phyloP scores from a whole-genome alignment of 2,888 invertebrate species.

The Agrochola lychnidis region DNA sequence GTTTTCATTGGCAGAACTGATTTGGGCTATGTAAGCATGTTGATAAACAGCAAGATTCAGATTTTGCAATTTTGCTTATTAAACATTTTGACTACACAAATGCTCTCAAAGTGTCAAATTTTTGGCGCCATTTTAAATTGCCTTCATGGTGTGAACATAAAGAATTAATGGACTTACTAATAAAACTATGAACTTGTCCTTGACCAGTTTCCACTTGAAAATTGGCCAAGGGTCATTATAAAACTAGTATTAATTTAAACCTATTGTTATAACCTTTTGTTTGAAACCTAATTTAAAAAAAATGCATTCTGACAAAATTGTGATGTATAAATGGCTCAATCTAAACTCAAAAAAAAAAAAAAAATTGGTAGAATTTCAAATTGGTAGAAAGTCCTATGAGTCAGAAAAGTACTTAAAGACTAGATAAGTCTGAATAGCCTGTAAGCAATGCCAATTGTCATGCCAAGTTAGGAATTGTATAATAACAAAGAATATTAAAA shows the following conservation, averaged over 20 bases:
- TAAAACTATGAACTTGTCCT: constrained; percentile 6
- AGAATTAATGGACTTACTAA: background rate
- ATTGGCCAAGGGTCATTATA: background rate
- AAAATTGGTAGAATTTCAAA: no score
- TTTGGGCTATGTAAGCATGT: background rate
- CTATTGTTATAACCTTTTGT: constrained; percentile 2
- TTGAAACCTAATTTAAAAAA: background rate
- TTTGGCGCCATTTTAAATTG: constrained; percentile 57
- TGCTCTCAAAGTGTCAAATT: background rate
- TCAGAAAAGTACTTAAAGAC: background rate
- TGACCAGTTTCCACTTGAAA: background rate
- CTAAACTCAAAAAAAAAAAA: background rate
- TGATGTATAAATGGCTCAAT: background rate
- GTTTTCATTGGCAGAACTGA: background rate
- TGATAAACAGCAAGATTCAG: background rate
- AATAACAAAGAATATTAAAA: background rate
- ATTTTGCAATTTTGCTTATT: background rate
- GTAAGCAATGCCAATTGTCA: background rate
- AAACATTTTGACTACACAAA: background rate
- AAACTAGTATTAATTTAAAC: background rate
- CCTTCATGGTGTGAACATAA: background rate
- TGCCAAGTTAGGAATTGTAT: no score
- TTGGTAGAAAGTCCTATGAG: background rate
- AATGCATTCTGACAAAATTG: background rate
- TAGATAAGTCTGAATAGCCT: background rate